Evolutionary conservation across 1,140 invertebrate species (phyloP).

Genomic region (Zaprionus gabonicus): DNA sequence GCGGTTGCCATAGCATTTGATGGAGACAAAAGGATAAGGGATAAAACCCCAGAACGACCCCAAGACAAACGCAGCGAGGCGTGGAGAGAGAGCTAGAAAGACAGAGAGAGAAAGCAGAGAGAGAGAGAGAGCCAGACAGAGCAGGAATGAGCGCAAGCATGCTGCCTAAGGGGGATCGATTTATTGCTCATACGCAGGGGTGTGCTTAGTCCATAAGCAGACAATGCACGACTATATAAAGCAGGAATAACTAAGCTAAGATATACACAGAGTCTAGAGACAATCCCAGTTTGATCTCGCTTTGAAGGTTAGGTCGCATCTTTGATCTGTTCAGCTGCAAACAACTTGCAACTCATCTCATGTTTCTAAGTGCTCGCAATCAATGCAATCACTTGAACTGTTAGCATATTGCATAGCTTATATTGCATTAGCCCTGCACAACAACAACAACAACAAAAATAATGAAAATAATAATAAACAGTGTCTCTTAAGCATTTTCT

Average conservation of each 20-base stretch:
- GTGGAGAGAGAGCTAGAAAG: background rate
- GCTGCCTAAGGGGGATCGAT: slow-evolving; percentile 28
- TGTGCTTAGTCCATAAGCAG: background rate
- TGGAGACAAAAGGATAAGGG: slow-evolving; percentile 53
- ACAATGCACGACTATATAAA: background rate
- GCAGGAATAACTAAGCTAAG: too few relatives aligned
- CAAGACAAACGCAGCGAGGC: background rate
- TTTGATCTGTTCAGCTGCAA: too few relatives aligned
- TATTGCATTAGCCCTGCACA: background rate
- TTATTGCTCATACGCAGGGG: slow-evolving; percentile 3
- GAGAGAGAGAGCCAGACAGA: background rate
- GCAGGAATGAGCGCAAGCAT: background rate
- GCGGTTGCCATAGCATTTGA: slow-evolving; percentile 32
- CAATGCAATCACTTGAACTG: background rate
- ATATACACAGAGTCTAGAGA: too few relatives aligned
- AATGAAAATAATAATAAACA: too few relatives aligned
- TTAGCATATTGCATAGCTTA: background rate
- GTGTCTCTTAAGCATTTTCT: background rate
- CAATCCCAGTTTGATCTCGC: too few relatives aligned
- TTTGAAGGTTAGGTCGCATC: too few relatives aligned
- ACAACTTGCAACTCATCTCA: too few relatives aligned
- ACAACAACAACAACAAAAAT: too few relatives aligned
- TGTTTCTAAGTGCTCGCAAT: too few relatives aligned
- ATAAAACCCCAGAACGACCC: slow-evolving; percentile 18
- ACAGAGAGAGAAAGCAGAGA: background rate